Percentiles rank a stretch among this genome's conserved stretches.
These are phyloP conservation scores for Ptychobarbus kaznakovi DNA, from an alignment of 2,797 vertebrate species.

Conservation along the genomic window DNA sequence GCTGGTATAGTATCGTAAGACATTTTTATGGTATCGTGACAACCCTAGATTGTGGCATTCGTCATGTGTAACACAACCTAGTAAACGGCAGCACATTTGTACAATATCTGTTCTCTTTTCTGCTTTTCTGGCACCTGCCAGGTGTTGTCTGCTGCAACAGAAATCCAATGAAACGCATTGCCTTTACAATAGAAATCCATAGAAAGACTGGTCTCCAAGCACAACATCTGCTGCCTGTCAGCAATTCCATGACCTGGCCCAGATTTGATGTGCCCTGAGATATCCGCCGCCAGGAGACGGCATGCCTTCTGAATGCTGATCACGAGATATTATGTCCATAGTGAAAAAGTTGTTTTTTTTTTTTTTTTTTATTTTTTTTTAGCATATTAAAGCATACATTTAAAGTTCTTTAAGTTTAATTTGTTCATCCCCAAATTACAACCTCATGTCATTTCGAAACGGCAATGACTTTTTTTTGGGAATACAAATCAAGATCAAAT, in stretches of 20 bases:
- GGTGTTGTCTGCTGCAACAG: neutral
- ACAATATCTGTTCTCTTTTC: neutral
- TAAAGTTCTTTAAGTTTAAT: neutral
- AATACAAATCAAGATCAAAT: neutral
- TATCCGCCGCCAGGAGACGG: slow-evolving; percentile 1
- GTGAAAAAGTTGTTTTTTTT: neutral
- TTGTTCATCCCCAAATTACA: neutral
- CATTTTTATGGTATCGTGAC: too few species aligned
- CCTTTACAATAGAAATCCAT: neutral
- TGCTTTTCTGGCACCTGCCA: neutral
- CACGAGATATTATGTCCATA: neutral
- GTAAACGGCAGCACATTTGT: neutral
- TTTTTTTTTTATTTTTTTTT: neutral
- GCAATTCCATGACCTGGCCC: neutral
- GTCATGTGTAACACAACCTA: neutral
- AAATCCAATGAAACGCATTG: neutral
- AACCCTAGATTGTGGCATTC: neutral
- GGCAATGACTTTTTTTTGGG: neutral
- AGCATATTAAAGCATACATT: neutral
- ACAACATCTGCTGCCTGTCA: slow-evolving; percentile 13
- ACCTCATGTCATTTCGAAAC: neutral
- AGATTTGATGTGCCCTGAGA: slow-evolving; percentile 26
- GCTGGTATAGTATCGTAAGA: too few species aligned
- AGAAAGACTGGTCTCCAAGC: slow-evolving; percentile 1
- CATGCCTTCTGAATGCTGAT: slow-evolving; percentile 41